Base-by-base conservation (phyloP, 2,888 invertebrate genomes). In the Patella caerulea region DNA sequence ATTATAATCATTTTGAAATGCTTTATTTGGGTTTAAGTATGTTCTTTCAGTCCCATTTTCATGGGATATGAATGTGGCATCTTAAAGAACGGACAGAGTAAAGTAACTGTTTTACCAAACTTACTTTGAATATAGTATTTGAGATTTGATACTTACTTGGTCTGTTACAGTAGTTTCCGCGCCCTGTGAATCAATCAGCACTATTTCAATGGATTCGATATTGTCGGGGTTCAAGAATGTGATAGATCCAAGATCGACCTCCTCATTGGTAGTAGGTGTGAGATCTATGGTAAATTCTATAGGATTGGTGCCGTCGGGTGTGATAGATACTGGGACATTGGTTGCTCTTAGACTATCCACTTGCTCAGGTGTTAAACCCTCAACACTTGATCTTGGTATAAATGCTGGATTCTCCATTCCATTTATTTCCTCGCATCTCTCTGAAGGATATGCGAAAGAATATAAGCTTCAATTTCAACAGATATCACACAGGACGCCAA, bases 341-440 rank as follows among this genome's bases (percentile, higher is more conserved):
- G 24, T 24, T 24, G 9, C 24, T 11, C 65, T 65, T 14, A 65
- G 24, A 11, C 12, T 14, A 24, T 11, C 19, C 24, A 65, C 65
- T 14, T 65, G 65, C 12, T 65, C 19, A 12, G 65, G 65, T 12
- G 65, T 65, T 19, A 65, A 65, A 19, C 65, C 65, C 11, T 65
- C 24, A 4, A 65, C 65, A 4, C 65, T 65, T 24, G 19, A 24
- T 24, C 14, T 14, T 24, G 65, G 65, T 24, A 65, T 65, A 24
- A 65, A 65, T 19, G 65, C 65, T 65, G 65, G 65, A 15, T 19
- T 24, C 19, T 65, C 65, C 65, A 65, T 65, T 19, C 65, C 65
- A 65, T 65, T 65, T 11, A 65, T 65, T 14, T 65, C 19, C 12
- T 65, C 65, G 24, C 65, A 65, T 65, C 19, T 24, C 15, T 65